These are phyloP conservation scores for Suricata suricatta DNA, from an alignment of 2,113 vertebrate genomes.

Conservation along the genomic window DNA sequence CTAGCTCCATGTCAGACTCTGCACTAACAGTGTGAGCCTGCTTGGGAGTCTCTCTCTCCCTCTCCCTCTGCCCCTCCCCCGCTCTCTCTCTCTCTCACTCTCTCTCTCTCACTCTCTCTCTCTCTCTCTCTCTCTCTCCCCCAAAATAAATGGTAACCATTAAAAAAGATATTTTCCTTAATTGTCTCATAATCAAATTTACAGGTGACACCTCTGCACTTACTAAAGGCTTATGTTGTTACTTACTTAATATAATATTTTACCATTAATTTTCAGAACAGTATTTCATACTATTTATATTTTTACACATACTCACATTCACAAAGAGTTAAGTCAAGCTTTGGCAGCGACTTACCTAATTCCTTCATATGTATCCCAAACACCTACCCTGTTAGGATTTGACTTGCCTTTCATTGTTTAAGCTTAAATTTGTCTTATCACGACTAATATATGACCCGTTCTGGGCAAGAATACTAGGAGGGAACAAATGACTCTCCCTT, in stretches of 20 bases:
- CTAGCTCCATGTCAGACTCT: too few relatives aligned
- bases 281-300: background rate
- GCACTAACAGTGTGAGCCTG: too few relatives aligned
- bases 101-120: too few relatives aligned
- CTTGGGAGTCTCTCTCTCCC: too few relatives aligned
- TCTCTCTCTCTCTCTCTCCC: too few relatives aligned
- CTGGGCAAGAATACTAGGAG: slow-evolving; percentile 1
- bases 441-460: background rate
- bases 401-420: background rate
- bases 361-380: background rate
- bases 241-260: slow-evolving; percentile 31
- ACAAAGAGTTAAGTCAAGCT: slow-evolving; percentile 18
- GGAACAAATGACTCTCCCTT: slow-evolving; percentile 22
- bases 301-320: background rate
- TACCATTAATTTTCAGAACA: background rate
- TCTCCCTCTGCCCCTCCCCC: too few relatives aligned
- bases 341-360: slow-evolving; percentile 17
- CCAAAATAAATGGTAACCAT: too few relatives aligned
- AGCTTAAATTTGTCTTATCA: slow-evolving; percentile 24
- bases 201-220: background rate
- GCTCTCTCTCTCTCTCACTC: too few relatives aligned
- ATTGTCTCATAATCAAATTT: background rate
- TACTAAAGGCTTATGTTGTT: background rate
- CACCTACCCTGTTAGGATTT: slow-evolving; percentile 34
- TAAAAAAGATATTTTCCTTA: background rate